Percentiles rank a stretch among this genome's conserved stretches.
phyloP scores from a whole-genome alignment of 2,888 invertebrate species.

The Morpho deidamia region DNA sequence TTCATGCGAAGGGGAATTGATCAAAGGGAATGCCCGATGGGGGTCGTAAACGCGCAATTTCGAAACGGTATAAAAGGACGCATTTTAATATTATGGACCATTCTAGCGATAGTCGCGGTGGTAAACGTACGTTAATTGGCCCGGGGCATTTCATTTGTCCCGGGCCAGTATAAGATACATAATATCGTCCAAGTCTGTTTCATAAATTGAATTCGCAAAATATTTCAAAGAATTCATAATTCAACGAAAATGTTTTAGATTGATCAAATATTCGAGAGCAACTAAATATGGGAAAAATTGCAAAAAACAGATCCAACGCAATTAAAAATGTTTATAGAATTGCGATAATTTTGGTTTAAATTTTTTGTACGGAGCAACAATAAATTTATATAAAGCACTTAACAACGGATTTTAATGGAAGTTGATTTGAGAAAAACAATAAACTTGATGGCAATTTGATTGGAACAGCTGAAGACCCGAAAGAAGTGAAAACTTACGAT shows the following conservation, averaged over 20 bases:
- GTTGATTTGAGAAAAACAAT: too few species aligned
- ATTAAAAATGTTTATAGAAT: too few species aligned
- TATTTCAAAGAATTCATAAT: background rate
- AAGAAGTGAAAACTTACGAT: too few species aligned
- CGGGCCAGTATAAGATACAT: background rate
- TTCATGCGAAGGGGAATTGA: constrained; percentile 10
- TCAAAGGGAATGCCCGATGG: constrained; percentile 8
- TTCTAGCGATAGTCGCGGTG: background rate
- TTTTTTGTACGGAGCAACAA: too few species aligned
- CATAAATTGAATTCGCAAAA: background rate
- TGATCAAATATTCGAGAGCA: background rate
- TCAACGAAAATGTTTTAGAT: background rate
- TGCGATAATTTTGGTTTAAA: too few species aligned
- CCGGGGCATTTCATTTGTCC: constrained; percentile 1
- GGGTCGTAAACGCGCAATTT: constrained; percentile 14
- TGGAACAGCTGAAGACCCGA: too few species aligned
- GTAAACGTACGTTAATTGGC: background rate
- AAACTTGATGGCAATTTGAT: too few species aligned
- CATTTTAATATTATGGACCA: constrained; percentile 2
- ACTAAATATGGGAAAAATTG: background rate
- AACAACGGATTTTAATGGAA: too few species aligned
- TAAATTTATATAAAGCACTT: too few species aligned
- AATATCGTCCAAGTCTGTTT: background rate
- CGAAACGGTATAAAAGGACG: constrained; percentile 16
- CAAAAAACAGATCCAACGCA: too few species aligned